Evolutionary conservation across 2,888 invertebrate genomes (phyloP).

Genomic region (Thelaira solivaga): DNA sequence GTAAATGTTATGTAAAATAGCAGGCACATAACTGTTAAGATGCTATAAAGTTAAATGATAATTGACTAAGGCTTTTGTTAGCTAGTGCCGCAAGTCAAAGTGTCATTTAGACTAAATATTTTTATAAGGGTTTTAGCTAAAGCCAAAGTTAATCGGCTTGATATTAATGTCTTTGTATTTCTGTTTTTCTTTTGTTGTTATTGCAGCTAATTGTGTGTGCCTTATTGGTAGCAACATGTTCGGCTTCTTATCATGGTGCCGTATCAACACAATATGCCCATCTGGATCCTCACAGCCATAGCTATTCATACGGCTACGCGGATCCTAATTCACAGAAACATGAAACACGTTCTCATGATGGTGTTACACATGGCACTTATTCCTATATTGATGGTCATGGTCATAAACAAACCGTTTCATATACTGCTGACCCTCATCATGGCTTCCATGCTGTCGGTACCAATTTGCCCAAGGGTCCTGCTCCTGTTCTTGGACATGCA

Average conservation of each 20-base stretch:
- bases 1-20: slow-evolving; percentile 28
- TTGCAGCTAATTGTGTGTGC: slow-evolving; percentile 73
- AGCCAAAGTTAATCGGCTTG: neutral
- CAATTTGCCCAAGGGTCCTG: slow-evolving; percentile 81
- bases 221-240: slow-evolving; percentile 74
- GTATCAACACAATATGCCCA: slow-evolving; percentile 79
- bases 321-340: slow-evolving; percentile 82
- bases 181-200: slow-evolving; percentile 2
- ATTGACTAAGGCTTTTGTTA: neutral
- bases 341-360: slow-evolving; percentile 81
- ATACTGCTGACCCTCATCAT: slow-evolving; percentile 81
- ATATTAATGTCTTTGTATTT: neutral
- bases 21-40: no score
- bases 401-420: slow-evolving; percentile 81
- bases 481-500: slow-evolving; percentile 64
- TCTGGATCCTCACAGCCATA: slow-evolving; percentile 80
- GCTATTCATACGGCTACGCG: slow-evolving; percentile 81
- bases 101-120: slow-evolving; percentile 7
- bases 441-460: slow-evolving; percentile 83
- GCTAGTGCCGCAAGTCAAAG: slow-evolving; percentile 18
- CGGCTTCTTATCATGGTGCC: slow-evolving; percentile 74
- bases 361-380: slow-evolving; percentile 82
- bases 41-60: neutral
- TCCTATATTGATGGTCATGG: slow-evolving; percentile 84
- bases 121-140: neutral